A percentile compares a stretch with the other conserved stretches of the same genome.
Conservation (phyloP, 2,113 vertebrate species). For the Spilogale gracilis region DNA sequence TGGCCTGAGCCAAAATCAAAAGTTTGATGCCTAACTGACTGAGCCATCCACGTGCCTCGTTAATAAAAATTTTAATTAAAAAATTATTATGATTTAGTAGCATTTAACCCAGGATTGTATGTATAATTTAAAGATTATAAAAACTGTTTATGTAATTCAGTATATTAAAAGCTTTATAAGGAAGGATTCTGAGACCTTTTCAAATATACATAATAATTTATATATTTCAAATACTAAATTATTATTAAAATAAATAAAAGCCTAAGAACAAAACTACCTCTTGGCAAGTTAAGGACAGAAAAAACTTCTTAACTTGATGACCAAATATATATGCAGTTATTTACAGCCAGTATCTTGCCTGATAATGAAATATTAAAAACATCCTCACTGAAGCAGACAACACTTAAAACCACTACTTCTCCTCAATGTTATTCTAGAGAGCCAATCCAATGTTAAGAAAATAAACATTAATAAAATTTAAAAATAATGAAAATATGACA, state of each 20-base stretch:
- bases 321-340: neutral
- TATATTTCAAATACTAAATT: neutral
- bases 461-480: neutral
- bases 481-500: neutral
- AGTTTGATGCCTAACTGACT: neutral
- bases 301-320: neutral
- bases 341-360: neutral
- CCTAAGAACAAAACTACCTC: neutral
- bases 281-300: neutral
- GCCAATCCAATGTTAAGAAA: neutral
- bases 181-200: neutral
- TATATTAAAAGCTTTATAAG: neutral
- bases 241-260: slow-evolving; percentile 37
- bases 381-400: neutral
- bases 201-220: neutral
- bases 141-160: neutral
- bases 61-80: neutral
- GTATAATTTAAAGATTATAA: neutral
- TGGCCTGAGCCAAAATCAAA: neutral
- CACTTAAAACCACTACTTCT: neutral
- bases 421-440: neutral
- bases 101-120: neutral
- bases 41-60: neutral
- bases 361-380: neutral
- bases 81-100: neutral